Conservation (phyloP, 2,888 invertebrate genomes). For the Entomobrya multifasciata region DNA sequence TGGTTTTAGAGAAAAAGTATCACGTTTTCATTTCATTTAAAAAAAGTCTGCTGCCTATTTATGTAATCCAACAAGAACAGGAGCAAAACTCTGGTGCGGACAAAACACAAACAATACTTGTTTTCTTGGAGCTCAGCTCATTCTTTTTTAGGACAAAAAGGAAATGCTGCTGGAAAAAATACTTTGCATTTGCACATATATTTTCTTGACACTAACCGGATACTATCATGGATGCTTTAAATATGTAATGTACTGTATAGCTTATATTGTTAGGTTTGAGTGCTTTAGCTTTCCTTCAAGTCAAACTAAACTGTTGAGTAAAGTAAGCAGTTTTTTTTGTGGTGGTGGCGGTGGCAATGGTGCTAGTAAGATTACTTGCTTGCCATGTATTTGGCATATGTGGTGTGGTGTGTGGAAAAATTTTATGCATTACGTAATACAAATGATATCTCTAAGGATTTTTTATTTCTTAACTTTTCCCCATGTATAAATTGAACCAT, state of each 20-base stretch:
- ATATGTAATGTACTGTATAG: slow-evolving; percentile 17
- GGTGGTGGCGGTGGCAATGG: no score
- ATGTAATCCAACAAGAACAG: neutral
- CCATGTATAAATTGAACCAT: slow-evolving; percentile 61
- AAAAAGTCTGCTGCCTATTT: neutral
- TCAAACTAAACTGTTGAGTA: slow-evolving; percentile 61
- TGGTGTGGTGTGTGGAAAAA: neutral
- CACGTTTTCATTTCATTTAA: slow-evolving; percentile 41
- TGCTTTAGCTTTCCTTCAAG: slow-evolving; percentile 1
- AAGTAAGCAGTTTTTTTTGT: slow-evolving; percentile 3
- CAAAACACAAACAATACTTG: slow-evolving; percentile 32
- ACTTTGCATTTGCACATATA: slow-evolving; percentile 71
- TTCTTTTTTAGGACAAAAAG: slow-evolving; percentile 56
- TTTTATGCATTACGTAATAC: slow-evolving; percentile 61
- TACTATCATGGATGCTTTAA: slow-evolving; percentile 67
- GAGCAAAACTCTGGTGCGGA: slow-evolving; percentile 6
- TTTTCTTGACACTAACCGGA: slow-evolving; percentile 73
- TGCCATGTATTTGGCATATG: neutral
- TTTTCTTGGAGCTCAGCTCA: slow-evolving; percentile 1
- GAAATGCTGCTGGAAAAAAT: slow-evolving; percentile 69
- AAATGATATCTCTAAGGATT: slow-evolving; percentile 64
- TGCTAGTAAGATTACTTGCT: neutral
- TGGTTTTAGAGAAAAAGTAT: slow-evolving; percentile 50
- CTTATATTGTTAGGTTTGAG: slow-evolving; percentile 5
- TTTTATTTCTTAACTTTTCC: slow-evolving; percentile 43